Conservation (phyloP, 2,113 vertebrate species). For the Rhadina sibilatrix region DNA sequence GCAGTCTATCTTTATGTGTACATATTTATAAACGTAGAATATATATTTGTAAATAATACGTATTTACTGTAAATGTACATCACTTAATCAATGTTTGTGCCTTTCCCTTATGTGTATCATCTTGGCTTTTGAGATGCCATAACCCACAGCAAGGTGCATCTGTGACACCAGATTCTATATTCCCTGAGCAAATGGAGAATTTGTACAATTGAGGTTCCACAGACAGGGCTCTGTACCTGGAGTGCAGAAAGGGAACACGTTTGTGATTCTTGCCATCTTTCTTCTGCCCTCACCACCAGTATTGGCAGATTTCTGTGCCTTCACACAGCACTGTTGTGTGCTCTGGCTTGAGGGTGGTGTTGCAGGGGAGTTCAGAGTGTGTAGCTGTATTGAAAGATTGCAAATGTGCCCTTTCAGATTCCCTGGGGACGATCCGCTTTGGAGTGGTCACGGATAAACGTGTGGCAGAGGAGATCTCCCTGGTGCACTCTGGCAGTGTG, state of each 20-base stretch:
- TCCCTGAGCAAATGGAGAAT: background rate
- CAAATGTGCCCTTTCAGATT: conserved; percentile 78
- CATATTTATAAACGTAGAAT: background rate
- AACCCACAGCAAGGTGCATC: background rate
- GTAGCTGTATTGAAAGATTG: conserved; percentile 2
- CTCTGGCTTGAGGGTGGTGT: background rate
- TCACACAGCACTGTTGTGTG: background rate
- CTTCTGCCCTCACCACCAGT: background rate
- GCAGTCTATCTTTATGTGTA: background rate
- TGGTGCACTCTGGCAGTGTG: conserved; percentile 82
- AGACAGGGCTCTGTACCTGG: background rate
- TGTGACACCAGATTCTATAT: background rate
- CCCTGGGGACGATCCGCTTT: conserved; percentile 87
- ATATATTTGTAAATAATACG: background rate
- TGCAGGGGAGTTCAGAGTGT: background rate
- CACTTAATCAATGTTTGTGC: background rate
- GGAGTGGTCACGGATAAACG: conserved; percentile 88
- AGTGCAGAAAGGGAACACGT: background rate
- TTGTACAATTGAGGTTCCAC: background rate
- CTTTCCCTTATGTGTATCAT: background rate
- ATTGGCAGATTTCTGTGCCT: background rate
- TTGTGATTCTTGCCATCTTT: background rate
- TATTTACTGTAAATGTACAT: background rate
- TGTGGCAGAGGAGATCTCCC: conserved; percentile 84
- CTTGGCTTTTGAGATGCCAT: background rate